phyloP scores from a whole-genome alignment of 2,888 invertebrate species.

The Amiota communis region DNA sequence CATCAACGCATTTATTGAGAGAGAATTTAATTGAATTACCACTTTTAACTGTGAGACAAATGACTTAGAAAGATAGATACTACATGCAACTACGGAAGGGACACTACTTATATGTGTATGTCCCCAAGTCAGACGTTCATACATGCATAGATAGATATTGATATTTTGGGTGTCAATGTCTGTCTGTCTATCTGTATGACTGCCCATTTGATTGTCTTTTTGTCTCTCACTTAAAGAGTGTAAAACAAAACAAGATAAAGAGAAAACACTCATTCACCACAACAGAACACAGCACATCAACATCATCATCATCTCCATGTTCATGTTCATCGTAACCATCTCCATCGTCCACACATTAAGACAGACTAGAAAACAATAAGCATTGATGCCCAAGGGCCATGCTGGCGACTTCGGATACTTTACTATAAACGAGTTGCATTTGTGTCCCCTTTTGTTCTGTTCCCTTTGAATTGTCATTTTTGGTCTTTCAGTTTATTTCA shows the following conservation, averaged over 20 bases:
- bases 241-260: constrained; percentile 45
- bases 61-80: no score
- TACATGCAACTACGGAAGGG: no score
- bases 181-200: no score
- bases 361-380: constrained; percentile 11
- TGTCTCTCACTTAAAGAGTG: constrained; percentile 8
- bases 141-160: no score
- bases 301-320: no score
- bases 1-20: constrained; percentile 56
- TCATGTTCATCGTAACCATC: no score
- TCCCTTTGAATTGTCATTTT: constrained; percentile 15
- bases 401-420: constrained; percentile 14
- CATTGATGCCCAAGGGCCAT: constrained; percentile 22
- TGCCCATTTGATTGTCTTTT: background rate
- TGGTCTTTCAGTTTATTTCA: constrained; percentile 23
- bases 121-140: background rate
- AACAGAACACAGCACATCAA: background rate
- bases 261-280: constrained; percentile 28
- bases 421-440: constrained; percentile 32
- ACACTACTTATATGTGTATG: background rate
- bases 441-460: constrained; percentile 40
- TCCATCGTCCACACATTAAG: background rate
- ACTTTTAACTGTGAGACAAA: background rate
- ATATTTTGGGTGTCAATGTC: no score
- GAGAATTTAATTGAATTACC: constrained; percentile 65